Conservation (phyloP, 1,140 invertebrate species). For the Zophobas morio region DNA sequence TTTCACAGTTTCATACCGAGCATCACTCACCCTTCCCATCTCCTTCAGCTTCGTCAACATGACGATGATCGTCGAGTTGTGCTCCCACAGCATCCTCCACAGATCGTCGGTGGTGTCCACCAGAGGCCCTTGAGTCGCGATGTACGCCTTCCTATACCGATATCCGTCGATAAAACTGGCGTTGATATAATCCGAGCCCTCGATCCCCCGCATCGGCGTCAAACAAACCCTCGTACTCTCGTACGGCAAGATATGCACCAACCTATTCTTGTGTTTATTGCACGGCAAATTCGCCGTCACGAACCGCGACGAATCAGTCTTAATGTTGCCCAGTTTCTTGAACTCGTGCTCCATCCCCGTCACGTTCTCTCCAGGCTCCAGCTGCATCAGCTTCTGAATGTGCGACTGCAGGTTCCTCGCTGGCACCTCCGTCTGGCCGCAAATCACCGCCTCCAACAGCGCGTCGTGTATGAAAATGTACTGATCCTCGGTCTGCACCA, state of each 20-base stretch:
- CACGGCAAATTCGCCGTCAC: constrained; percentile 95
- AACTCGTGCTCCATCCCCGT: constrained; percentile 99
- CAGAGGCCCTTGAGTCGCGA: constrained; percentile 98
- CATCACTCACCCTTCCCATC: constrained; percentile 88
- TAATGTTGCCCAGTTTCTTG: constrained; percentile 96
- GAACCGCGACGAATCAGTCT: constrained; percentile 94
- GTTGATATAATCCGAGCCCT: constrained; percentile 99
- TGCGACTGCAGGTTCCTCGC: constrained; percentile 93
- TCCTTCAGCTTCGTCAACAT: constrained; percentile 99
- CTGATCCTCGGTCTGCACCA: constrained; percentile 99
- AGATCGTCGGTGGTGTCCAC: constrained; percentile 97
- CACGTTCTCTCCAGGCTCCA: constrained; percentile 86
- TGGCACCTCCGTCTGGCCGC: constrained; percentile 95
- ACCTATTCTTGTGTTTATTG: constrained; percentile 98
- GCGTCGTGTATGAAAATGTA: constrained; percentile 99
- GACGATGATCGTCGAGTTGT: constrained; percentile 99
- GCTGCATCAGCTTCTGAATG: constrained; percentile 92
- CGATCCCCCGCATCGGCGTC: constrained; percentile 90
- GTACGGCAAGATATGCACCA: constrained; percentile 97
- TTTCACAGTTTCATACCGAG: not conserved
- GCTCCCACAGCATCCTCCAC: constrained; percentile 99
- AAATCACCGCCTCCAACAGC: constrained; percentile 94
- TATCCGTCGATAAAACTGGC: constrained; percentile 98
- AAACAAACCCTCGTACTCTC: constrained; percentile 96
- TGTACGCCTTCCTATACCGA: constrained; percentile 92